These are phyloP conservation scores for Chromis chromis DNA, from an alignment of 2,797 vertebrate genomes.

Conservation along the genomic window DNA sequence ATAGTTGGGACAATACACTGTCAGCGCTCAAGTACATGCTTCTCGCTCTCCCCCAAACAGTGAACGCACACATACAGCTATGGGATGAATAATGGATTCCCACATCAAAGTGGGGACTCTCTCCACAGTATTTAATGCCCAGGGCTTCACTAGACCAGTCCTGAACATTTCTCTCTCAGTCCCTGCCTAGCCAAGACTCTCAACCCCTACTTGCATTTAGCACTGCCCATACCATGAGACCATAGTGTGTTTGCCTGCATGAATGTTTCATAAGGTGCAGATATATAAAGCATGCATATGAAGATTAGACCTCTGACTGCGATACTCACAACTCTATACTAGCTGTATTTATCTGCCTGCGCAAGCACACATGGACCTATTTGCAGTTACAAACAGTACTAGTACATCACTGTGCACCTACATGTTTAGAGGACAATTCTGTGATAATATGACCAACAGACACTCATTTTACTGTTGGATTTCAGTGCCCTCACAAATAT, in stretches of 20 bases:
- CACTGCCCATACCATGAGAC: constrained; percentile 26
- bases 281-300: constrained; percentile 37
- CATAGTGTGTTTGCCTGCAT: constrained; percentile 21
- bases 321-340: neutral
- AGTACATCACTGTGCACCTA: neutral
- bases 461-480: neutral
- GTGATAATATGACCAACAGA: neutral
- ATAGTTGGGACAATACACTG: constrained; percentile 41
- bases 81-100: constrained; percentile 68
- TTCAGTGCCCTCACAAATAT: neutral
- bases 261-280: constrained; percentile 51
- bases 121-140: constrained; percentile 42
- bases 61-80: constrained; percentile 37
- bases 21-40: constrained; percentile 18
- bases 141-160: constrained; percentile 45
- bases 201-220: constrained; percentile 43
- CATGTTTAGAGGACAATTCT: neutral
- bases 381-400: neutral
- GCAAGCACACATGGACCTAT: neutral
- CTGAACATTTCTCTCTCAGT: constrained; percentile 43
- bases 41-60: constrained; percentile 38
- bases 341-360: constrained; percentile 15
- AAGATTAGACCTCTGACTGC: constrained; percentile 28
- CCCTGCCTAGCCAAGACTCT: constrained; percentile 32
- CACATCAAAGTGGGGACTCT: constrained; percentile 66